Evolutionary conservation across 2,888 invertebrate species (phyloP).

Genomic region (Leucophora obtusa): DNA sequence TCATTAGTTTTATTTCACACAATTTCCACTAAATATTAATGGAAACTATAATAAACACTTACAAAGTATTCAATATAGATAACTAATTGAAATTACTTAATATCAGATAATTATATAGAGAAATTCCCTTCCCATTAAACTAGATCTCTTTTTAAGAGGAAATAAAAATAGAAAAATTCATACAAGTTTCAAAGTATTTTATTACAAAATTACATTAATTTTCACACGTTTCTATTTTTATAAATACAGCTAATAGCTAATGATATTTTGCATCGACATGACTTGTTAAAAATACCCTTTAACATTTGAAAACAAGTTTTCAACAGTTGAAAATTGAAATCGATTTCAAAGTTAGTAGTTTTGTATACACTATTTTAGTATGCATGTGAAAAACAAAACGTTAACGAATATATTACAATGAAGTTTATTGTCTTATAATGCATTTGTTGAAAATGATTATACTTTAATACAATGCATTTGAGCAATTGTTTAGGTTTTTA

Average conservation of each 20-base stretch:
- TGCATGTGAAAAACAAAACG: slow-evolving; percentile 16
- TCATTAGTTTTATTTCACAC: not conserved
- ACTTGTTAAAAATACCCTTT: slow-evolving; percentile 54
- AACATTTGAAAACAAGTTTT: slow-evolving; percentile 57
- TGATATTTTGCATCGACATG: slow-evolving; percentile 50
- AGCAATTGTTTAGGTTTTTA: too few relatives aligned
- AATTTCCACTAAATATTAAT: not conserved
- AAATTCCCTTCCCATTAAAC: not conserved
- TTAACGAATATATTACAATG: slow-evolving; percentile 3
- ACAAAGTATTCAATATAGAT: not conserved
- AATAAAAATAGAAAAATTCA: not conserved
- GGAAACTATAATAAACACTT: not conserved
- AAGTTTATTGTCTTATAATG: not conserved
- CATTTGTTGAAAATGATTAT: not conserved
- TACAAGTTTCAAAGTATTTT: not conserved
- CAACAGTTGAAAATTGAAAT: slow-evolving; percentile 33
- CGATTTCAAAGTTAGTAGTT: slow-evolving; percentile 8
- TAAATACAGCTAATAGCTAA: not conserved
- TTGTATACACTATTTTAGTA: slow-evolving; percentile 7
- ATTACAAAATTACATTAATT: slow-evolving; percentile 9
- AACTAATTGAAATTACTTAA: not conserved
- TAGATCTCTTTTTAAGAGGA: not conserved
- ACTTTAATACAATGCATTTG: too few relatives aligned
- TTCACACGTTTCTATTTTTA: slow-evolving; percentile 52
- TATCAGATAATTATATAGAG: not conserved